phyloP scores from a whole-genome alignment of 2,797 vertebrate genomes.

The Nannoperca obscura region DNA sequence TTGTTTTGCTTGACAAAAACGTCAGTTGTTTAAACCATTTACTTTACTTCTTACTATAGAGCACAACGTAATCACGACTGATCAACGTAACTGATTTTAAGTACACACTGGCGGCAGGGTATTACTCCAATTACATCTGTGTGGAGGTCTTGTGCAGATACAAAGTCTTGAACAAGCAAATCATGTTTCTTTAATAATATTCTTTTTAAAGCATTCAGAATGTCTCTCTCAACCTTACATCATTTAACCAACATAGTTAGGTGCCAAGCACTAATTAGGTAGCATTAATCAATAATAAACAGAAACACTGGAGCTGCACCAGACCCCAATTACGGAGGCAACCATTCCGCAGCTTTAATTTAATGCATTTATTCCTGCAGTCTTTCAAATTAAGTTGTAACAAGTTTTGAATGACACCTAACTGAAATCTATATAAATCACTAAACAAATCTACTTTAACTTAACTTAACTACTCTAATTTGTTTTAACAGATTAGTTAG shows the following conservation, averaged over 20 bases:
- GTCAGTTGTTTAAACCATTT: not conserved
- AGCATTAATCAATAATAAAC: conserved; percentile 73
- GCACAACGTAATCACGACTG: conserved; percentile 11
- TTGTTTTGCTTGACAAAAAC: conserved; percentile 9
- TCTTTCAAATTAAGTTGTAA: conserved; percentile 36
- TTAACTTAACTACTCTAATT: no score
- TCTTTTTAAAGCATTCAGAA: conserved; percentile 48
- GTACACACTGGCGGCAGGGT: not conserved
- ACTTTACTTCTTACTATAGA: conserved; percentile 8
- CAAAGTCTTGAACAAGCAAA: conserved; percentile 50
- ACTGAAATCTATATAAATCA: conserved; percentile 20
- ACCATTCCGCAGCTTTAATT: conserved; percentile 46
- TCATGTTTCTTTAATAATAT: conserved; percentile 60
- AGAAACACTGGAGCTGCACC: conserved; percentile 30
- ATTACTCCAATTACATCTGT: conserved; percentile 40
- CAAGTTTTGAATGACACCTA: not conserved
- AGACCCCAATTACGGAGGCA: conserved; percentile 44
- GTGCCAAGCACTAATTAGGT: conserved; percentile 68
- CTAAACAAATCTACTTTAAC: conserved; percentile 1
- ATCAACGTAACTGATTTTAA: conserved; percentile 31
- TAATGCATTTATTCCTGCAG: conserved; percentile 43
- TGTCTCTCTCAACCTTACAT: conserved; percentile 75
- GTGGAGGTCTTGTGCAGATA: conserved; percentile 26
- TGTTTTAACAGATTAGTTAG: not conserved
- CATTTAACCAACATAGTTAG: conserved; percentile 61